A percentile compares a stretch with the other conserved stretches of the same genome.
Evolutionary conservation across 2,113 vertebrate genomes (phyloP).

Genomic region (Cottus gobio): DNA sequence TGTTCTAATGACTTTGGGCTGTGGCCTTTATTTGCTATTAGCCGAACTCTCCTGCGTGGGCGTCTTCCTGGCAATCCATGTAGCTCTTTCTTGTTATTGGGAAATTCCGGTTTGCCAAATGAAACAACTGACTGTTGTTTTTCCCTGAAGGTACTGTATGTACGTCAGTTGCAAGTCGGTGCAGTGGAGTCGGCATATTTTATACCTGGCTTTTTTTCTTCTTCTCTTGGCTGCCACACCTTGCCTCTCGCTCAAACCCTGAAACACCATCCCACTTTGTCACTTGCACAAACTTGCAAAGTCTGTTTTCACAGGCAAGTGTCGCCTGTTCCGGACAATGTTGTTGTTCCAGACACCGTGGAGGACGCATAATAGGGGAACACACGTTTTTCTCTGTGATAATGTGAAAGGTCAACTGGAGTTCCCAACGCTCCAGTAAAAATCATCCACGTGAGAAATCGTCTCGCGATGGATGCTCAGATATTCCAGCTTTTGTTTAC

Average conservation of each 20-base stretch:
- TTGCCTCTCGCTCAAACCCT: conserved; percentile 38
- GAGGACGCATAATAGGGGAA: not conserved
- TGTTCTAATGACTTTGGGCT: conserved; percentile 30
- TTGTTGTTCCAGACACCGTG: conserved; percentile 26
- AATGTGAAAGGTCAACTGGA: conserved; percentile 23
- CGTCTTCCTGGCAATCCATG: conserved; percentile 2
- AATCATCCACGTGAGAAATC: not conserved
- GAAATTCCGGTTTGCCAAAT: conserved; percentile 39
- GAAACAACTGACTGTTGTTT: conserved; percentile 27
- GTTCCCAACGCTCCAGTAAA: conserved; percentile 14
- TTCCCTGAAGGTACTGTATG: not conserved
- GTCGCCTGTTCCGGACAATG: conserved; percentile 60
- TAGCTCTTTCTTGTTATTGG: conserved; percentile 3
- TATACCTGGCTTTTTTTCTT: not conserved
- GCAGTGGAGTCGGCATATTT: conserved; percentile 8
- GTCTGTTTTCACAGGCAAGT: conserved; percentile 38
- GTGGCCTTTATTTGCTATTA: conserved; percentile 23
- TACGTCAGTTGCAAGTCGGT: conserved; percentile 27
- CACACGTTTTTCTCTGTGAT: not conserved
- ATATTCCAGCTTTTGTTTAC: conserved; percentile 2
- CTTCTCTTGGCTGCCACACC: conserved; percentile 33
- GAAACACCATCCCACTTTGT: conserved; percentile 60
- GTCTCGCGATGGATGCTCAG: not conserved
- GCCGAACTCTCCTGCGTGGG: conserved; percentile 20
- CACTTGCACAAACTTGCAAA: conserved; percentile 77